Base-by-base conservation (phyloP, 2,888 invertebrate genomes). In the Dasysyrphus tricinctus region DNA sequence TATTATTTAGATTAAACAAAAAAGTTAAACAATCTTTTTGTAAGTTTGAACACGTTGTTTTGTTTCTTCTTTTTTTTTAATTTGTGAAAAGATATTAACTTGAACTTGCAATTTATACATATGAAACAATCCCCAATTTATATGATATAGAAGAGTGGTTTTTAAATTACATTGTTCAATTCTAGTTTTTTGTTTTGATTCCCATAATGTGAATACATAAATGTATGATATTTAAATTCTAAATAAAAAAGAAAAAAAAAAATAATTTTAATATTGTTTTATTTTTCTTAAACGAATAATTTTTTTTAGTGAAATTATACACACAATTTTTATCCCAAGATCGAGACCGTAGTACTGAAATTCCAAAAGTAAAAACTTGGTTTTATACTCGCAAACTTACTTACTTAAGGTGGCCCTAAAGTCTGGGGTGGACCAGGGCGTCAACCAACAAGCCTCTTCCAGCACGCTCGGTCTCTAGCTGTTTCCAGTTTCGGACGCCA, bases 61-160 rank as follows among this genome's bases (percentile, higher is more conserved):
- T 67, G 73, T 70, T 44, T 57, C 54, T 42, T 75, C 1, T 11
- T 19, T 32, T 34, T 47, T 54, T 42, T 37, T 57, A 37, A 69
- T 54, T 54, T 78, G 61, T 74, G 69, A 42, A 67, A 63, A 78
- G 61, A 83, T 78, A 78, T 82, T 59, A 61, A 24, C 39, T 51
- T 63, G 70, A 32, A 56, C 57, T 63, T 61, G 69, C 57, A 56
- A 37, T 61, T 61, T 49, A 61, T 54, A 61, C 6, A 70, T 2
- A 54, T 6, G 12, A 29, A 56, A 49, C 47, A 67, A 83, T 75
- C 49, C 39, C 67, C 51, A 54, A 32, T n/a, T 29, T 32, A 54
- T 54, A 14, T 54, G 37, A 49, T 80, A 57, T 39, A 59, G 16
- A 59, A n/a, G 39, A 24, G 39, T 77, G 57, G 42, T 57, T 57